Evolutionary conservation across 2,113 vertebrate genomes (phyloP), one percentile per base, ranked within the genome.

Genomic region (Rhinolophus sinicus): DNA sequence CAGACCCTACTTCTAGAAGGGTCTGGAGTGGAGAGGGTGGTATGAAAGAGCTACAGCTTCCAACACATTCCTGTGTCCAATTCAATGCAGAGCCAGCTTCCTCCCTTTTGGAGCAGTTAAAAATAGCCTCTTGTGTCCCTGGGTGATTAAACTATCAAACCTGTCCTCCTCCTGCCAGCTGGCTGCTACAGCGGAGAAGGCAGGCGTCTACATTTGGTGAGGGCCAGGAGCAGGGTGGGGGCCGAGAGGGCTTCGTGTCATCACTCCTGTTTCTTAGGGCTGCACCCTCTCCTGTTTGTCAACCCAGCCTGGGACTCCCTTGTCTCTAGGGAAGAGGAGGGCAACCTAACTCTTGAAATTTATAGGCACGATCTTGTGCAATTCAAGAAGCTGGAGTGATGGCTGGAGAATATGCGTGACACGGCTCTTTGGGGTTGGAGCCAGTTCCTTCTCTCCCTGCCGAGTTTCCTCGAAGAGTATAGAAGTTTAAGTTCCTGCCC

Each of bases 91-190:
- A 95, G 97, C 92, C 93, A 95, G 89, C 75, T 93, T 96, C 85
- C 89, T 94, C 86, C 78, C 83, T 96, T 96, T 90, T 22, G 9
- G 96, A 97, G 89, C 87, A 96, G 91, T 97, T 98, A 97, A 98
- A 98, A 97, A 98, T 98, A 98, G 95, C 92, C 86, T 65, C 56
- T 94, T 88, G 89, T 92, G 97, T 97, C 98, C 97, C 96, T 88
- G 93, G 97, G 95, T 97, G 97, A 98, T 97, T 97, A 97, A 97
- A 97, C 97, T 87, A 96, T 98, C 96, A 97, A 97, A 98, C 94
- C 96, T 97, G 96, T 84, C 93, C 88, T 96, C 93, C 84, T 97
- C 94, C 78, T 96, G 95, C 97, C 97, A 97, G 97, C 97, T 96
- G 97, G 96, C 95, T 94, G 91, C 70, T 84, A 77, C 2, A 14